These are phyloP conservation scores for Hexactinellida sp. DNA, from an alignment of 37 sponge, comb jelly and placozoan species.

Conservation along the genomic window DNA sequence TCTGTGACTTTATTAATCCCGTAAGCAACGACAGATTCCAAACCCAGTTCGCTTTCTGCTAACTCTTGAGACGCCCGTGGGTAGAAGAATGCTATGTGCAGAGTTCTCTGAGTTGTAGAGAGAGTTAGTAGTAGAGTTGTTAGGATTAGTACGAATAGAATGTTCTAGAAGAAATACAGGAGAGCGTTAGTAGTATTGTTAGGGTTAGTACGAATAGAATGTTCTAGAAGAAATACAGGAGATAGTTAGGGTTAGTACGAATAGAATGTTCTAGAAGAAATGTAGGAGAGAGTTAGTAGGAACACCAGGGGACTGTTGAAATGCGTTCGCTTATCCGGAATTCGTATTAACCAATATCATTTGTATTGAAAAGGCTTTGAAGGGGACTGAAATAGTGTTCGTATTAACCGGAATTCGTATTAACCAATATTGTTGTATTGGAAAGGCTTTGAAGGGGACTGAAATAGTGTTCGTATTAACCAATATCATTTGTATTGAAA, in stretches of 20 bases:
- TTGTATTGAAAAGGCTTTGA: no score
- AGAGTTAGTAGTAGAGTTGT: neutral
- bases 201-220: neutral
- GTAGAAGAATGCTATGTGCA: neutral
- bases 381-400: no score
- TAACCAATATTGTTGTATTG: no score
- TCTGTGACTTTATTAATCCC: neutral
- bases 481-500: no score
- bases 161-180: neutral
- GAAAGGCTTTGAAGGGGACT: no score
- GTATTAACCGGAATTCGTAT: no score
- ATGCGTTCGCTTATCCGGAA: no score
- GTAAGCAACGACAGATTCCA: neutral
- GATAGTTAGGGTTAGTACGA: neutral
- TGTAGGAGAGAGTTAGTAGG: neutral
- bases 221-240: neutral
- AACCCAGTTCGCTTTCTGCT: neutral
- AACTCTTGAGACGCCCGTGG: neutral
- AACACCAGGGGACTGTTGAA: neutral
- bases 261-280: neutral
- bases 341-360: no score
- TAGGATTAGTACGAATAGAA: neutral
- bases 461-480: no score
- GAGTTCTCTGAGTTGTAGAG: neutral
- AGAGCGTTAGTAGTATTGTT: neutral